These are phyloP conservation scores for Amazona guildingii DNA, from an alignment of 2,113 vertebrate genomes.

Conservation along the genomic window DNA sequence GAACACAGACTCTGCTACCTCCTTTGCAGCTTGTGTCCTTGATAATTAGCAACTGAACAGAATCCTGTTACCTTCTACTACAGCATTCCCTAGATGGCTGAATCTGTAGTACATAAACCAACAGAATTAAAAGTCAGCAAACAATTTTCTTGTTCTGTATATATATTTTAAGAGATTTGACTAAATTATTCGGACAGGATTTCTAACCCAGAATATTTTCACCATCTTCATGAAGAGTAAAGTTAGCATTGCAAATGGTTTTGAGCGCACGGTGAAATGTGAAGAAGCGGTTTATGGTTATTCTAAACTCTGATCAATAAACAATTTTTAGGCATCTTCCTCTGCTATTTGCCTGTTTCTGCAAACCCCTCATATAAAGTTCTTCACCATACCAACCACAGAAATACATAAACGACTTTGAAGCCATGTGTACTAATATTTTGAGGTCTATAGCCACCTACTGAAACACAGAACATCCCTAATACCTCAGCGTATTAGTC, in stretches of 20 bases:
- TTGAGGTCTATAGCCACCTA: not conserved
- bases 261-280: not conserved
- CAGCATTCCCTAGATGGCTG: not conserved
- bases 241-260: not conserved
- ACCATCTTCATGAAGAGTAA: not conserved
- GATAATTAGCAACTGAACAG: not conserved
- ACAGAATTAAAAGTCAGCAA: not conserved
- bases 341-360: not conserved
- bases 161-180: not conserved
- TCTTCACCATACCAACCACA: not conserved
- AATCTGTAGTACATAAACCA: not conserved
- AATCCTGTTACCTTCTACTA: not conserved
- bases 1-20: not conserved
- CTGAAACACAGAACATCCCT: rapidly evolving
- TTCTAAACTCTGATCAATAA: not conserved
- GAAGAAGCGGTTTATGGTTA: not conserved
- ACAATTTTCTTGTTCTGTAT: not conserved
- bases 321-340: not conserved
- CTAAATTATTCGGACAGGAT: not conserved
- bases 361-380: not conserved
- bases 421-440: not conserved
- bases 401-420: rapidly evolving
- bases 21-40: not conserved
- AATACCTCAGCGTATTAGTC: too few relatives aligned
- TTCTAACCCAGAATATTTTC: not conserved